Percentiles rank a stretch among this genome's conserved stretches.
Evolutionary conservation across 2,888 invertebrate genomes (phyloP).

Genomic region (Pachymerium ferrugineum): DNA sequence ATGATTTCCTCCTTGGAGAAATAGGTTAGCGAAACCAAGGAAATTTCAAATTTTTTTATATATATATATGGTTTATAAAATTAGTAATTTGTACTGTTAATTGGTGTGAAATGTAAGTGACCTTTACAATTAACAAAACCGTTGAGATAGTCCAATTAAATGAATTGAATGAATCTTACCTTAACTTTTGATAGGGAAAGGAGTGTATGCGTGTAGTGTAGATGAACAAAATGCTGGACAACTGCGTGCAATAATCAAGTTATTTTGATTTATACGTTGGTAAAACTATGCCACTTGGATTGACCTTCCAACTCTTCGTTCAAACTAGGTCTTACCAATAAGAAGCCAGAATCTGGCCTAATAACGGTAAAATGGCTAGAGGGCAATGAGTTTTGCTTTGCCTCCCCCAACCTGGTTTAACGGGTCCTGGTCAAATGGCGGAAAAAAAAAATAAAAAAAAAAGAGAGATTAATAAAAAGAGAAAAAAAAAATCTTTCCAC

Average conservation of each 20-base stretch:
- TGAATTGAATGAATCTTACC: too few relatives aligned
- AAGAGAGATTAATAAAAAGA: background rate
- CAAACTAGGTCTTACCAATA: slow-evolving; percentile 15
- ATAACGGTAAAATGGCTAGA: background rate
- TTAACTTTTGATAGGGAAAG: too few relatives aligned
- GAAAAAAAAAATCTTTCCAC: background rate
- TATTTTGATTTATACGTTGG: slow-evolving; percentile 20
- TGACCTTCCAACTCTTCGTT: slow-evolving; percentile 8
- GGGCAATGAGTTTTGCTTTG: background rate
- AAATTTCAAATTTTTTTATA: too few relatives aligned
- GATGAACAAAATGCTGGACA: background rate
- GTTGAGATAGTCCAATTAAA: too few relatives aligned
- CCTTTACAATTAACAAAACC: too few relatives aligned
- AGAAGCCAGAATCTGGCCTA: background rate
- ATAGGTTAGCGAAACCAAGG: slow-evolving; percentile 3
- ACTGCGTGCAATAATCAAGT: background rate
- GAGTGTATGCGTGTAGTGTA: background rate
- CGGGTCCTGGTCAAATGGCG: background rate
- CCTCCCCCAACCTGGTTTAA: slow-evolving; percentile 7
- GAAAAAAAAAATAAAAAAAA: background rate
- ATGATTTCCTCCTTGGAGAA: background rate
- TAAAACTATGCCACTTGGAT: slow-evolving; percentile 1
- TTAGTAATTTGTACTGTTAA: too few relatives aligned
- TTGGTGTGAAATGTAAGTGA: too few relatives aligned
- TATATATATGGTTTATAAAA: too few relatives aligned